phyloP scores from a whole-genome alignment of 2,797 vertebrate species.

The Falco concolor region DNA sequence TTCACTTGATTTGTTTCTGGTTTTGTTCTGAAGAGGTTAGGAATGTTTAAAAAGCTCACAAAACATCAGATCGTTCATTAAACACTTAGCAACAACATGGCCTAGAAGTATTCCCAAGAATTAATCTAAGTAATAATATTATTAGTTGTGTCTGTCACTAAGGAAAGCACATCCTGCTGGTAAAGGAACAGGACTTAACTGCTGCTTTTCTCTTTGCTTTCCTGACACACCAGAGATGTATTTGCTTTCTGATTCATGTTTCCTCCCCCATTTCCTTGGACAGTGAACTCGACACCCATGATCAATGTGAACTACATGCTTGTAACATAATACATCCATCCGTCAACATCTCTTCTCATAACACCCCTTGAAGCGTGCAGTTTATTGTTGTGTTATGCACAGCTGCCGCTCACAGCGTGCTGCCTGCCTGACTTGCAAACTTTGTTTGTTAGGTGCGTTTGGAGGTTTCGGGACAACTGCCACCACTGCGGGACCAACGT shows the following conservation, averaged over 20 bases:
- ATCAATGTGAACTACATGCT: neutral
- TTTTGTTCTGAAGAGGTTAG: neutral
- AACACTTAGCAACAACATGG: neutral
- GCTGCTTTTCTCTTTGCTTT: neutral
- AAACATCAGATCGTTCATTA: neutral
- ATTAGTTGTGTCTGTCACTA: neutral
- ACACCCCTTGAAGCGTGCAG: neutral
- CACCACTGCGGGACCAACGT: conserved; percentile 79
- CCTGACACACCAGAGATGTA: neutral
- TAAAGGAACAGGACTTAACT: neutral
- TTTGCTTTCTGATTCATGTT: neutral
- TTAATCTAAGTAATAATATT: neutral
- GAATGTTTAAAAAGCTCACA: neutral
- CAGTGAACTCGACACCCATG: neutral
- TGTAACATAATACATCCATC: neutral
- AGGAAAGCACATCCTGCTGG: neutral
- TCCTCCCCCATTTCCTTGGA: neutral
- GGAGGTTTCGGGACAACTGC: conserved; percentile 89
- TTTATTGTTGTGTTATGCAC: neutral
- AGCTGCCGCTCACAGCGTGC: rapidly evolving
- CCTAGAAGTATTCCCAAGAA: neutral
- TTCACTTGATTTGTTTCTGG: neutral
- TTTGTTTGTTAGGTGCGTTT: conserved; percentile 81
- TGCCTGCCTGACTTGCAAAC: neutral
- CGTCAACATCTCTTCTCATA: neutral